A percentile compares a stretch with the other conserved stretches of the same genome.
Conservation (phyloP, 2,888 invertebrate species). For the Coelinius sp. region DNA sequence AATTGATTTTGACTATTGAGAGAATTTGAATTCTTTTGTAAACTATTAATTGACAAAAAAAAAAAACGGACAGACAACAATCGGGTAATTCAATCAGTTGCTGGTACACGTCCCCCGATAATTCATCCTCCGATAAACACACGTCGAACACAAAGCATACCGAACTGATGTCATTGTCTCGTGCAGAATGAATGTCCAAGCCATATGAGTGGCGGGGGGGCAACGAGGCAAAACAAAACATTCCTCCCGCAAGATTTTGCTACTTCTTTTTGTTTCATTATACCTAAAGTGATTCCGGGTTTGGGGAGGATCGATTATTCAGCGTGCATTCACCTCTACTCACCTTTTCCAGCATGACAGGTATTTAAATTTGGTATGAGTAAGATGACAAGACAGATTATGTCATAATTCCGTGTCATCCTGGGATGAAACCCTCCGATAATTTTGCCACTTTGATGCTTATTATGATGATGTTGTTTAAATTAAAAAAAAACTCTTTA, state of each 20-base stretch:
- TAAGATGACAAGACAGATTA: constrained; percentile 57
- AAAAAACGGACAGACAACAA: background rate
- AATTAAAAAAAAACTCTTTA: background rate
- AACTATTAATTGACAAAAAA: background rate
- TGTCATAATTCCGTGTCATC: constrained; percentile 45
- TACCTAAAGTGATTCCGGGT: background rate
- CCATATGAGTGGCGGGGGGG: background rate
- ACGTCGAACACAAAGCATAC: constrained; percentile 25
- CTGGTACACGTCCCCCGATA: constrained; percentile 28
- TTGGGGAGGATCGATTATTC: constrained; percentile 10
- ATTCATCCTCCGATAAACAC: constrained; percentile 36
- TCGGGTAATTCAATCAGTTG: constrained; percentile 35
- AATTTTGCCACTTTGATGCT: background rate
- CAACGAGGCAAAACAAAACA: background rate
- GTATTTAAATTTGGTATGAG: constrained; percentile 56
- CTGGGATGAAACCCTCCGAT: background rate
- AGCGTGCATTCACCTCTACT: constrained; percentile 40
- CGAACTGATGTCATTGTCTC: constrained; percentile 32
- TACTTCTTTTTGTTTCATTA: background rate
- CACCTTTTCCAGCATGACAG: constrained; percentile 62
- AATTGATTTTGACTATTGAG: background rate
- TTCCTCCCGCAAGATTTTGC: background rate
- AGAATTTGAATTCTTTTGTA: background rate
- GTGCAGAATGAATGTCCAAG: background rate
- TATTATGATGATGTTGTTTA: background rate